Conservation (phyloP, 2,888 invertebrate species). For the Torymus texanus region DNA sequence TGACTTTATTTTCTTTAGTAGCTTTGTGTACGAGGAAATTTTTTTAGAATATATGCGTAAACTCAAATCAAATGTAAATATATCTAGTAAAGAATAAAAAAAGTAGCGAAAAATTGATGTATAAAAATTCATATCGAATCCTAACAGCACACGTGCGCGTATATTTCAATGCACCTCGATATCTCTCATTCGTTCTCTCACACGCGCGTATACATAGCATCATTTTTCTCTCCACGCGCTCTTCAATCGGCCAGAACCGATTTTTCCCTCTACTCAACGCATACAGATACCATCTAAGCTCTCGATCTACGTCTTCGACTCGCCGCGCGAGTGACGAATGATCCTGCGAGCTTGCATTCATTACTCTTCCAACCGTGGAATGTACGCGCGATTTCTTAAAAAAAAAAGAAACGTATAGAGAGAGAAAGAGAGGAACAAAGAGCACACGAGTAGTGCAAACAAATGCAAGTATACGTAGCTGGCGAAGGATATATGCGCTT, state of each 20-base stretch:
- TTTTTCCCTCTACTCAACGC: neutral
- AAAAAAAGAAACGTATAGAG: neutral
- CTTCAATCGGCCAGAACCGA: neutral
- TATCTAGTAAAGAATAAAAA: too few species aligned
- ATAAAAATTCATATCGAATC: too few species aligned
- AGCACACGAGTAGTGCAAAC: slow-evolving; percentile 8
- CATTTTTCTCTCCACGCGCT: too few species aligned
- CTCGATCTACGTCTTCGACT: slow-evolving; percentile 36
- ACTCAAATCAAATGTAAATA: too few species aligned
- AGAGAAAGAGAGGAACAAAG: slow-evolving; percentile 4
- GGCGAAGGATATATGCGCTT: slow-evolving; percentile 12
- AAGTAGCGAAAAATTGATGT: too few species aligned
- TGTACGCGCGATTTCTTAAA: slow-evolving; percentile 14
- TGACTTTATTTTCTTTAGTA: too few species aligned
- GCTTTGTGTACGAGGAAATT: too few species aligned
- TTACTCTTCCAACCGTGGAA: slow-evolving; percentile 37
- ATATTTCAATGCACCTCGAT: too few species aligned
- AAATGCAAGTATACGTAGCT: slow-evolving; percentile 8
- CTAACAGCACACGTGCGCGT: too few species aligned
- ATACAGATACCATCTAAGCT: slow-evolving; percentile 33
- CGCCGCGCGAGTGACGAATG: slow-evolving; percentile 37
- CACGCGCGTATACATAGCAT: neutral
- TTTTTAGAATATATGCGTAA: too few species aligned
- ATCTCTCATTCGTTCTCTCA: too few species aligned
- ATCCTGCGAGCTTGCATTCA: slow-evolving; percentile 35